phyloP scores from a whole-genome alignment of 23 tunicate genomes.

The Ciona savignyi region DNA sequence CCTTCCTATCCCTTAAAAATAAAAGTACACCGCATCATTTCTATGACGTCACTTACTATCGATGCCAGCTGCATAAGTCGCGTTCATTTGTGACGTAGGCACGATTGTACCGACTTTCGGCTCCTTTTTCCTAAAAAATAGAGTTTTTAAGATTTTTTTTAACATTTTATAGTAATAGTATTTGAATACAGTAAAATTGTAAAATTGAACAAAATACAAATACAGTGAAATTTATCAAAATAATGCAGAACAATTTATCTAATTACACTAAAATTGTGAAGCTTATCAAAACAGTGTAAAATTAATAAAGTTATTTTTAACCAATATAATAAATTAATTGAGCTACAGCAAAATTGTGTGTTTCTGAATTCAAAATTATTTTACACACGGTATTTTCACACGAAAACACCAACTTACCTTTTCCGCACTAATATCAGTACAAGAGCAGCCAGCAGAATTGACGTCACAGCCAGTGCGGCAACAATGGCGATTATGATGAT shows the following conservation, averaged over 20 bases:
- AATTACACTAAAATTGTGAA: no score
- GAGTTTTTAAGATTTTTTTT: background rate
- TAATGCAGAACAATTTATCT: no score
- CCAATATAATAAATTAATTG: no score
- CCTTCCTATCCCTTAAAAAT: no score
- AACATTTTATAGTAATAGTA: background rate
- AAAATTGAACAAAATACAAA: background rate
- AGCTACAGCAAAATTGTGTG: no score
- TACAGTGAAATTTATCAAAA: no score
- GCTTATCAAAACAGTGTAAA: no score
- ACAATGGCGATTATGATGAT: constrained; percentile 81
- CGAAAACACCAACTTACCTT: constrained; percentile 26
- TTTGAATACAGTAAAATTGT: background rate
- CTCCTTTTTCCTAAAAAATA: constrained; percentile 48
- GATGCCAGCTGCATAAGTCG: constrained; percentile 14
- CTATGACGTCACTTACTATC: constrained; percentile 47
- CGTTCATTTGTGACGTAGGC: constrained; percentile 29
- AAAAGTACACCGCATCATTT: no score
- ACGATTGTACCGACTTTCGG: constrained; percentile 41
- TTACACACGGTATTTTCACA: no score
- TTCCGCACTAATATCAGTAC: constrained; percentile 68
- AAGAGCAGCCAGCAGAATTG: constrained; percentile 59
- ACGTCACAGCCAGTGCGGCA: constrained; percentile 64
- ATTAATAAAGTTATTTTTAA: no score
- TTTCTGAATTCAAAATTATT: no score